A percentile compares a stretch with the other conserved stretches of the same genome.
Conservation (phyloP, 2,113 vertebrate genomes). For the Todiramphus chloris region DNA sequence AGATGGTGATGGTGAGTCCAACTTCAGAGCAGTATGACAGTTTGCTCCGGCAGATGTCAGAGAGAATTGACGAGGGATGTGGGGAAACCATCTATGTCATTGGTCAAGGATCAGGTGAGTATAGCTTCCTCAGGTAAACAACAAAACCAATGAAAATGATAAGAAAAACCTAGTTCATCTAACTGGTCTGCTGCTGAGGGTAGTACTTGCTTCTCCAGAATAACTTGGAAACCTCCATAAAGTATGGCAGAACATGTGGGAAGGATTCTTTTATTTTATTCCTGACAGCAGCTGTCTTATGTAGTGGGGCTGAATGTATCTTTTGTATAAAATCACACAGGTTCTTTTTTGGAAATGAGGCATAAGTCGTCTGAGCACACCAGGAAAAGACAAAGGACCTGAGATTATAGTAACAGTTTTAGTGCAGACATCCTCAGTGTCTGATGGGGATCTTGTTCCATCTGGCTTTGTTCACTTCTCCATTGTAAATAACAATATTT, state of each 20-base stretch:
- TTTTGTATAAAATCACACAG: neutral
- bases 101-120: slow-evolving; percentile 96
- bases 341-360: neutral
- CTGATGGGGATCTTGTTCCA: neutral
- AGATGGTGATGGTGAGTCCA: slow-evolving; percentile 96
- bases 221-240: neutral
- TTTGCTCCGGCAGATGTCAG: slow-evolving; percentile 92
- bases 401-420: neutral
- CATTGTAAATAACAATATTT: neutral
- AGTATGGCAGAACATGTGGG: neutral
- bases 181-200: neutral
- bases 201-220: neutral
- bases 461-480: neutral
- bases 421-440: rapidly evolving
- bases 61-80: slow-evolving; percentile 96
- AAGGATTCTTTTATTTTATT: neutral
- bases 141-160: neutral
- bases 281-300: neutral
- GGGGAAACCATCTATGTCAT: slow-evolving; percentile 99
- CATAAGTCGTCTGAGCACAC: neutral
- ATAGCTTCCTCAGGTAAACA: slow-evolving; percentile 28
- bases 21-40: slow-evolving; percentile 96
- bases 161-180: neutral
- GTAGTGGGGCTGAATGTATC: neutral
- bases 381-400: neutral